These are phyloP conservation scores for Pelobates fuscus DNA, from an alignment of 2,113 vertebrate genomes.

Conservation along the genomic window DNA sequence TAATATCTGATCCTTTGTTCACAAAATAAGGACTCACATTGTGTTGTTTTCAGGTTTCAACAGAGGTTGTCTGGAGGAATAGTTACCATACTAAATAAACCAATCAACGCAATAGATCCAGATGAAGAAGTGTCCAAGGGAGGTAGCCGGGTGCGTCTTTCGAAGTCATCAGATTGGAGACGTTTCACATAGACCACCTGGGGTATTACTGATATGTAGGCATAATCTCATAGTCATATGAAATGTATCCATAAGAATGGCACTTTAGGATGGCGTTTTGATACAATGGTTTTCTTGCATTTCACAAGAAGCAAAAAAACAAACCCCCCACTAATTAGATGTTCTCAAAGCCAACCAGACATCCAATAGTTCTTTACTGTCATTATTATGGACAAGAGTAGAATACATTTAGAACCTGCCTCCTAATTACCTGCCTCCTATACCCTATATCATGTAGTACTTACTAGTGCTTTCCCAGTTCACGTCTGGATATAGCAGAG, in stretches of 20 bases:
- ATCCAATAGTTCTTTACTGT: background rate
- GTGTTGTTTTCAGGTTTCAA: too few species aligned
- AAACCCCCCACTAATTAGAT: background rate
- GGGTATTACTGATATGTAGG: background rate
- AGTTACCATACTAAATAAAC: background rate
- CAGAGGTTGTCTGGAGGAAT: too few species aligned
- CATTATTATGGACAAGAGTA: background rate
- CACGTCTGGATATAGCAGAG: too few species aligned
- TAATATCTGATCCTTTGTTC: too few species aligned
- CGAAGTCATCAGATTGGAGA: background rate
- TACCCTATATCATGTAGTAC: too few species aligned
- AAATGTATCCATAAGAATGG: background rate
- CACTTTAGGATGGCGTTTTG: background rate
- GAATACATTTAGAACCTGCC: background rate
- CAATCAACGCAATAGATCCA: background rate
- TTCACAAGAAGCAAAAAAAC: background rate
- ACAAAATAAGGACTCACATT: too few species aligned
- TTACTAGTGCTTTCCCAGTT: too few species aligned
- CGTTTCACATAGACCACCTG: background rate
- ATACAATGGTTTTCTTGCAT: background rate
- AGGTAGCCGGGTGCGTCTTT: background rate
- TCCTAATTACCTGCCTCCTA: background rate
- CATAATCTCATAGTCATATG: background rate
- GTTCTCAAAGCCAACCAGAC: background rate
- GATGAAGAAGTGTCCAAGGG: background rate